Percentiles rank a stretch among this genome's conserved stretches.
These are phyloP conservation scores for Thereva unica DNA, from an alignment of 2,888 invertebrate species.

Conservation along the genomic window DNA sequence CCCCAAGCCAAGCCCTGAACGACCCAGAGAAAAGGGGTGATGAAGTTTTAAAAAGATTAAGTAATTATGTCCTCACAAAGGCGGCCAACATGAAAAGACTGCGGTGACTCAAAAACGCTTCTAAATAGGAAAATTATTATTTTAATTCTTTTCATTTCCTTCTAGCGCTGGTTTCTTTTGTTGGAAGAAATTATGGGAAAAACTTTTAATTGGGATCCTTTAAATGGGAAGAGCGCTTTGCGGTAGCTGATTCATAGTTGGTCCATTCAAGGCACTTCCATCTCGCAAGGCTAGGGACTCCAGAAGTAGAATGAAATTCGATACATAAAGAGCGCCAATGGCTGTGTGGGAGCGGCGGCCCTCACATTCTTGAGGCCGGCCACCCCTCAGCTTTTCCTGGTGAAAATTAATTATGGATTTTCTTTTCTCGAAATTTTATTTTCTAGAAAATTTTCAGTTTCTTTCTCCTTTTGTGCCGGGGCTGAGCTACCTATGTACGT, in stretches of 20 bases:
- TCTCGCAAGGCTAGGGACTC: slow-evolving; percentile 16
- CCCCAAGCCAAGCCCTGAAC: background rate
- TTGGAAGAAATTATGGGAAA: slow-evolving; percentile 39
- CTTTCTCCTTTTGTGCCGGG: background rate
- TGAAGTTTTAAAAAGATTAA: slow-evolving; percentile 42
- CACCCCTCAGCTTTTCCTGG: slow-evolving; percentile 24
- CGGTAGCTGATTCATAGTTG: slow-evolving; percentile 26
- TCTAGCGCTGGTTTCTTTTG: slow-evolving; percentile 35
- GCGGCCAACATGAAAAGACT: slow-evolving; percentile 30
- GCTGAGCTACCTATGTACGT: too few relatives aligned
- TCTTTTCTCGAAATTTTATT: slow-evolving; percentile 35
- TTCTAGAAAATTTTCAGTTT: slow-evolving; percentile 22
- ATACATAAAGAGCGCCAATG: slow-evolving; percentile 27
- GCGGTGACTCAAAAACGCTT: slow-evolving; percentile 34
- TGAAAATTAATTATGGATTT: slow-evolving; percentile 38
- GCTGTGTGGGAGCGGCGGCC: slow-evolving; percentile 4
- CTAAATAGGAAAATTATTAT: slow-evolving; percentile 40
- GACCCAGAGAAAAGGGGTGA: slow-evolving; percentile 38
- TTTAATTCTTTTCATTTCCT: slow-evolving; percentile 41
- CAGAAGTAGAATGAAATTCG: slow-evolving; percentile 19
- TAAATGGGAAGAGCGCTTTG: slow-evolving; percentile 33
- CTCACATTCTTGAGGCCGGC: slow-evolving; percentile 14
- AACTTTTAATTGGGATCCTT: slow-evolving; percentile 41
- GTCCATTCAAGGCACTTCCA: slow-evolving; percentile 23
- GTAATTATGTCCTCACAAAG: slow-evolving; percentile 41